Base-by-base conservation (phyloP, 2,888 invertebrate species). In the Leptinotarsa tumamoca region DNA sequence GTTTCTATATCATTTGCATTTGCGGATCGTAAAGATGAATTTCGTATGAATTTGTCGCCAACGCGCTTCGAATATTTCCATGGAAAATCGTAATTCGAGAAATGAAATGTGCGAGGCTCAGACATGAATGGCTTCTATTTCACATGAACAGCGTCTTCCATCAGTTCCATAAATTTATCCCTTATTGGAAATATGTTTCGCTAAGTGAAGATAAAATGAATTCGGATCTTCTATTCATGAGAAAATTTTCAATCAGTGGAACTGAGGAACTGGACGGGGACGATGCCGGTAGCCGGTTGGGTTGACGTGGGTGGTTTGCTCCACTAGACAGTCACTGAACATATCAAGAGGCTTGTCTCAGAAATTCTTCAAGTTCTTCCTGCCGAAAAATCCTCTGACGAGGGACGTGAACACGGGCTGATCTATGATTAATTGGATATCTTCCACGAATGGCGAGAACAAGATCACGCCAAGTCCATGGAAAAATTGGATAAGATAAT, bases 1-100 rank as follows among this genome's bases (percentile, higher is more conserved):
- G 70, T 70, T 70, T 70, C 58, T 33, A 49, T 70, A 70, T 70
- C 58, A 70, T 58, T 70, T 70, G 70, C 70, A 70, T 70, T 58
- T 70, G 49, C 27, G 21, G 0, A 58, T 70, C 49, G 58, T 70
- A 21, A 70, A 49, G 49, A 43, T 15, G 7, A 70, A 49, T 61
- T 58, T 61, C 21, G 50, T 61, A 70, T 58, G 70, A 54, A 58
- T 58, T 58, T 10, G 18, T 21, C 14, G 70, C 70, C 43, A 58
- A 49, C 58, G 70, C 49, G n/a, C 68, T 56, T 14, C 18, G 56
- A 70, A 58, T 70, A 58, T 63, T 33, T 33, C 17, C 33, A 27
- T 15, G 15, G 63, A 63, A 63, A 63, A 63, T 63, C 43, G 33
- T 52, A 69, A n/a, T 50, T 58, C 21, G 17, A 54, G 51, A 68